Conservation (phyloP, 1,140 invertebrate genomes). For the Plectrocnemia conspersa region DNA sequence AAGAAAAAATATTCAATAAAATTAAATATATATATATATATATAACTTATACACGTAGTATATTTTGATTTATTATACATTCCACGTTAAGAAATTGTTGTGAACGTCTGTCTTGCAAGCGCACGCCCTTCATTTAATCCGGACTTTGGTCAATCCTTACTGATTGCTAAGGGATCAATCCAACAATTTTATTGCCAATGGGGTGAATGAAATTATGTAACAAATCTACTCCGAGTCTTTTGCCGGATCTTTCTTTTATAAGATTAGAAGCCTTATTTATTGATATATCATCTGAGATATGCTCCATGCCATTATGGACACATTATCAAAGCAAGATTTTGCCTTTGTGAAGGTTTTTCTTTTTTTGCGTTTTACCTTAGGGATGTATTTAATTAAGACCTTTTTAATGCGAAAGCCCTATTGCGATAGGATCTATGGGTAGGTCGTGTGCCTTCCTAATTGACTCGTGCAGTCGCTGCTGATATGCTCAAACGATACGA, state of each 20-base stretch:
- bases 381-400: constrained; percentile 28
- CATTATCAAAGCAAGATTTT: no score
- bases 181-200: not conserved
- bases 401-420: constrained; percentile 11
- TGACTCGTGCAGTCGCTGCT: constrained; percentile 20
- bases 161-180: constrained; percentile 11
- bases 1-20: no score
- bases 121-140: constrained; percentile 15
- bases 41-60: no score
- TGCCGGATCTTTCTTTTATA: constrained; percentile 1
- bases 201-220: constrained; percentile 18
- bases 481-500: constrained; percentile 12
- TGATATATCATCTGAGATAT: no score
- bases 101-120: not conserved
- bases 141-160: constrained; percentile 9
- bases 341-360: not conserved
- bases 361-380: not conserved
- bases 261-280: constrained; percentile 1
- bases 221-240: constrained; percentile 20
- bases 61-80: no score
- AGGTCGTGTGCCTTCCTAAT: constrained; percentile 26
- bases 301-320: no score
- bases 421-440: constrained; percentile 16
- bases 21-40: no score
- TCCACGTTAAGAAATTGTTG: no score